phyloP scores from a whole-genome alignment of 2,113 vertebrate genomes.

The Aplodontia rufa region DNA sequence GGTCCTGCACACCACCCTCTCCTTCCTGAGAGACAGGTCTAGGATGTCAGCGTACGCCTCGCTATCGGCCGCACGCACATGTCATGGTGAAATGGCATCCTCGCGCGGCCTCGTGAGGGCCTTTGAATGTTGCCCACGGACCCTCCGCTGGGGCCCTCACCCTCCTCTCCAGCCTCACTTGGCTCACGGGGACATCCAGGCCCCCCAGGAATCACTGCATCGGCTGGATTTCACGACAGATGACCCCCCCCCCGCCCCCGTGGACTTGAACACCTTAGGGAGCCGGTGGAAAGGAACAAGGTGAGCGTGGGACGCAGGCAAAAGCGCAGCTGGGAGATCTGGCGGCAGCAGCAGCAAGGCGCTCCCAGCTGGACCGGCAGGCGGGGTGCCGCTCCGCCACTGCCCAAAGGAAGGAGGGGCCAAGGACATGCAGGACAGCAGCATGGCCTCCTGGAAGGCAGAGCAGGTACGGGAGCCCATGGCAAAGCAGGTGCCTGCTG shows the following conservation, averaged over 20 bases:
- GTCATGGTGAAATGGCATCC: slow-evolving; percentile 73
- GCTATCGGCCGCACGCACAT: slow-evolving; percentile 80
- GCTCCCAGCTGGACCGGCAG: too few relatives aligned
- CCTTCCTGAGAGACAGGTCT: slow-evolving; percentile 81
- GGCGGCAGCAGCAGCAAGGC: not conserved
- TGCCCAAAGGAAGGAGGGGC: too few relatives aligned
- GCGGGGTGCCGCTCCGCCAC: not conserved
- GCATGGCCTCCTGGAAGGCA: too few relatives aligned
- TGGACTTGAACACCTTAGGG: not conserved
- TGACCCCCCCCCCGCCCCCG: fast-evolving
- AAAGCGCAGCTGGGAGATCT: not conserved
- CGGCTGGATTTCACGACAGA: too few relatives aligned
- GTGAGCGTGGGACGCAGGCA: fast-evolving
- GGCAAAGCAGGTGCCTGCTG: too few relatives aligned
- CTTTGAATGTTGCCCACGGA: too few relatives aligned
- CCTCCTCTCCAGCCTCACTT: too few relatives aligned
- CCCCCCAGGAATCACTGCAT: too few relatives aligned
- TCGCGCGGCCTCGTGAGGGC: not conserved
- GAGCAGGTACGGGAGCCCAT: too few relatives aligned
- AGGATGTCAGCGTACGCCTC: slow-evolving; percentile 80
- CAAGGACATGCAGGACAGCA: not conserved
- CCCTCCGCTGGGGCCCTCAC: too few relatives aligned
- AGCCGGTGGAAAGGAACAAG: not conserved
- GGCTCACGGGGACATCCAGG: too few relatives aligned
- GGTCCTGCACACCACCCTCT: slow-evolving; percentile 79